A percentile compares a stretch with the other conserved stretches of the same genome.
Conservation (phyloP, 2,888 invertebrate species). For the Lumbricus terrestris region DNA sequence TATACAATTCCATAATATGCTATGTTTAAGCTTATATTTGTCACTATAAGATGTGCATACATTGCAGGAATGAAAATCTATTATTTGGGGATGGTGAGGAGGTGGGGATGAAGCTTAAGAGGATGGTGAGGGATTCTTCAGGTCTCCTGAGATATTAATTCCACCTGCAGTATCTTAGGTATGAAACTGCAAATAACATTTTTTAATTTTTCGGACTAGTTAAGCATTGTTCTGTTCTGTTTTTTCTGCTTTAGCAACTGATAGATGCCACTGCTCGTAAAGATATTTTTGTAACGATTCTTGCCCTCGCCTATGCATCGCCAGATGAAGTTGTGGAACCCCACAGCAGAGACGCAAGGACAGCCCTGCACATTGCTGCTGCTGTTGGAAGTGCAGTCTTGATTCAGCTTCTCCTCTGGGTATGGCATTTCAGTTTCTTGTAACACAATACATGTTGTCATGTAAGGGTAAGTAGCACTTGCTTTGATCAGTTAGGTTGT, state of each 20-base stretch:
- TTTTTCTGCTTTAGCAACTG: constrained; percentile 60
- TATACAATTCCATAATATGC: too few species aligned
- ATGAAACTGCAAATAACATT: background rate
- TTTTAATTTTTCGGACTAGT: background rate
- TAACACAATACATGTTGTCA: background rate
- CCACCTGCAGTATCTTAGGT: background rate
- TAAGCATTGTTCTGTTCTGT: background rate
- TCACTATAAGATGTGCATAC: too few species aligned
- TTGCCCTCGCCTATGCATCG: constrained; percentile 56
- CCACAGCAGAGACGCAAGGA: constrained; percentile 74
- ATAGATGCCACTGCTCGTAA: constrained; percentile 59
- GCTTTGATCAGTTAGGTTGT: too few species aligned
- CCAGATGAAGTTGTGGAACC: constrained; percentile 75
- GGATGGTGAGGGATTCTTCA: too few species aligned
- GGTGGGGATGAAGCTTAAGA: too few species aligned
- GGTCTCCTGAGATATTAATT: background rate
- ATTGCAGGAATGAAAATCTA: background rate
- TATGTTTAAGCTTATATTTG: too few species aligned
- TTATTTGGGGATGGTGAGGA: too few species aligned
- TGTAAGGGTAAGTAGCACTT: background rate
- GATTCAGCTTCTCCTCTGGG: constrained; percentile 91
- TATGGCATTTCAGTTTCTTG: constrained; percentile 61
- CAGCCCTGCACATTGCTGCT: constrained; percentile 84
- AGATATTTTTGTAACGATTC: constrained; percentile 63
- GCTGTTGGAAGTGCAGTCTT: constrained; percentile 78